These are phyloP conservation scores for Sinocyclocheilus anshuiensis DNA, from an alignment of 2,113 vertebrate species.

Conservation along the genomic window DNA sequence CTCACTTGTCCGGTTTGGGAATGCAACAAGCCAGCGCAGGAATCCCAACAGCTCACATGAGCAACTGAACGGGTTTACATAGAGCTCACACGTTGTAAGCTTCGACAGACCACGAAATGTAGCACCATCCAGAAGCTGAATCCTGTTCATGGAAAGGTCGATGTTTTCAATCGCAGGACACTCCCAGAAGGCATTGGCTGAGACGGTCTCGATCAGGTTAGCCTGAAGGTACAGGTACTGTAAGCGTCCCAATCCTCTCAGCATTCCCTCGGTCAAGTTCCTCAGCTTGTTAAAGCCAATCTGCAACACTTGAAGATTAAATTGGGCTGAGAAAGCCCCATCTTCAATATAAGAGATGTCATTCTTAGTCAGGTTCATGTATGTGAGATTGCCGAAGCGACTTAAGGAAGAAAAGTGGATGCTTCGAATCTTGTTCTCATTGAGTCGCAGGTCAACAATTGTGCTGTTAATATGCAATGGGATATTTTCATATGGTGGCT, in stretches of 20 bases:
- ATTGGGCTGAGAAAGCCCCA: constrained; percentile 94
- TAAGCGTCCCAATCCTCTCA: constrained; percentile 92
- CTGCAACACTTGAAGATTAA: constrained; percentile 91
- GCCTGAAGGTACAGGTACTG: constrained; percentile 99
- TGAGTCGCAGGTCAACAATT: constrained; percentile 94
- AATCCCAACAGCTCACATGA: constrained; percentile 94
- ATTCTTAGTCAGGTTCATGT: constrained; percentile 98
- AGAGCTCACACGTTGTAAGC: constrained; percentile 93
- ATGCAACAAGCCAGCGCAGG: constrained; percentile 90
- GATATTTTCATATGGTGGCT: constrained; percentile 95
- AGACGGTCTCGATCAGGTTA: constrained; percentile 94
- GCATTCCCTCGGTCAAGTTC: constrained; percentile 94
- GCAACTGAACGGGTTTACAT: constrained; percentile 97
- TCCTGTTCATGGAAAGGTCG: constrained; percentile 98
- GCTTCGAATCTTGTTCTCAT: constrained; percentile 96
- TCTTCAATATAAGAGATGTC: constrained; percentile 96
- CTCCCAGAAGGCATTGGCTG: constrained; percentile 95
- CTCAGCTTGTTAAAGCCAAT: constrained; percentile 88
- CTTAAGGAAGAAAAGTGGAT: constrained; percentile 93
- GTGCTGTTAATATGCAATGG: constrained; percentile 97
- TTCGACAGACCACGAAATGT: constrained; percentile 86
- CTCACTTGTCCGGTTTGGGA: constrained; percentile 92
- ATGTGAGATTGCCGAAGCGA: constrained; percentile 97
- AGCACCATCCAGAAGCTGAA: constrained; percentile 88
- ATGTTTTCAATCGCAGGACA: constrained; percentile 95